These are phyloP conservation scores for Drosophila melanosoma DNA, from an alignment of 2,888 invertebrate genomes.

Conservation along the genomic window DNA sequence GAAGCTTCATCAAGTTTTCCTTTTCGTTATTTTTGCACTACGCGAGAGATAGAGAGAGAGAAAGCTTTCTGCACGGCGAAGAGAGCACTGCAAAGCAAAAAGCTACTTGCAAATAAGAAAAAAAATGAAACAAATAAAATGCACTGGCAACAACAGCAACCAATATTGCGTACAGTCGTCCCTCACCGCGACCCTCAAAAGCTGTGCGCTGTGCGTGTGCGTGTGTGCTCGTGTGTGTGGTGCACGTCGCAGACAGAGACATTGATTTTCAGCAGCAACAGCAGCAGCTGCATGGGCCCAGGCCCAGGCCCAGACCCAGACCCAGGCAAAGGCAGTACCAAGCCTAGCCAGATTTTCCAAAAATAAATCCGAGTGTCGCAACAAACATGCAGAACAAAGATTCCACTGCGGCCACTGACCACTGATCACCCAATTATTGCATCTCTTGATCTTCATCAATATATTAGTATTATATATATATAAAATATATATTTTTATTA, in stretches of 20 bases:
- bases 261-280: constrained; percentile 59
- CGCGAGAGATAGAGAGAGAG: constrained; percentile 2
- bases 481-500: not conserved
- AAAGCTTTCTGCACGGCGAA: constrained; percentile 23
- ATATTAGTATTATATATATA: constrained; percentile 3
- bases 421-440: not conserved
- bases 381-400: constrained; percentile 2
- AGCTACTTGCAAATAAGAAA: constrained; percentile 3
- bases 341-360: constrained; percentile 3
- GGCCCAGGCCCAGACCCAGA: not conserved
- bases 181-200: constrained; percentile 80
- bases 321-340: constrained; percentile 3
- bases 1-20: constrained; percentile 50
- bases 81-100: constrained; percentile 14
- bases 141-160: constrained; percentile 30
- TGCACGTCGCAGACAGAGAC: constrained; percentile 66
- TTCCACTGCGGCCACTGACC: constrained; percentile 24
- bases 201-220: constrained; percentile 39
- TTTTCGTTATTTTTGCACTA: constrained; percentile 31
- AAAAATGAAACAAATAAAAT: constrained; percentile 11
- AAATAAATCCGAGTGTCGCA: constrained; percentile 41
- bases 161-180: constrained; percentile 49
- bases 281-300: constrained; percentile 1
- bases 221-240: not conserved
- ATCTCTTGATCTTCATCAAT: not conserved